Percentiles rank a stretch among this genome's conserved stretches.
These are phyloP conservation scores for Tetrax tetrax DNA, from an alignment of 2,113 vertebrate genomes.

Conservation along the genomic window DNA sequence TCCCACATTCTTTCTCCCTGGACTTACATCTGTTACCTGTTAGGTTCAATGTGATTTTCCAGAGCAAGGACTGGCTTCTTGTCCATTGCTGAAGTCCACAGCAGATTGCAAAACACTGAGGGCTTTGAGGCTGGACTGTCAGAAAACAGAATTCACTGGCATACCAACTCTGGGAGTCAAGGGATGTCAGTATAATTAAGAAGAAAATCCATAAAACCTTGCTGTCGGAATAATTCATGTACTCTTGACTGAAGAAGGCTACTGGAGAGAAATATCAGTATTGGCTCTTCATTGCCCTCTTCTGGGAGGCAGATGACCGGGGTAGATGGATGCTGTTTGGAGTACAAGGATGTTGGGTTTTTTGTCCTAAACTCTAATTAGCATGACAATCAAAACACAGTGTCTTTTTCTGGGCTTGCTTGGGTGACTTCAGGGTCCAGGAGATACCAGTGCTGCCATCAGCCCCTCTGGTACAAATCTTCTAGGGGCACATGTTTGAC, in stretches of 20 bases:
- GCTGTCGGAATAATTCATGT: fast-evolving
- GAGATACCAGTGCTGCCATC: background rate
- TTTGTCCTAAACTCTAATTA: background rate
- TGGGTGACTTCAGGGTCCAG: background rate
- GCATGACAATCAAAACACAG: background rate
- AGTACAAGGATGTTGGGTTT: fast-evolving
- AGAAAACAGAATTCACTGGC: background rate
- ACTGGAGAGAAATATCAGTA: background rate
- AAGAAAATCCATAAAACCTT: background rate
- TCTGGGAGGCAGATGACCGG: background rate
- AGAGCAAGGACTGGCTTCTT: background rate
- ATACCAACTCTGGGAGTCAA: background rate
- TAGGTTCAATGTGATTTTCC: background rate
- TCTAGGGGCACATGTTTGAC: background rate
- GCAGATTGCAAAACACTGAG: background rate
- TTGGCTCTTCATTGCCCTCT: background rate
- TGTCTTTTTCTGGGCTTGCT: background rate
- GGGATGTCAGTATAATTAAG: background rate
- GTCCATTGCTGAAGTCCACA: background rate
- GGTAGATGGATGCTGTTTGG: background rate
- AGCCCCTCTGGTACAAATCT: background rate
- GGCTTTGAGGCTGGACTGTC: background rate
- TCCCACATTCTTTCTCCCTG: background rate
- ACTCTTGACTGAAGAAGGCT: background rate
- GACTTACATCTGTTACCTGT: background rate